A percentile compares a stretch with the other conserved stretches of the same genome.
phyloP scores from a whole-genome alignment of 2,888 invertebrate species.

The Physocephala rufipes region DNA sequence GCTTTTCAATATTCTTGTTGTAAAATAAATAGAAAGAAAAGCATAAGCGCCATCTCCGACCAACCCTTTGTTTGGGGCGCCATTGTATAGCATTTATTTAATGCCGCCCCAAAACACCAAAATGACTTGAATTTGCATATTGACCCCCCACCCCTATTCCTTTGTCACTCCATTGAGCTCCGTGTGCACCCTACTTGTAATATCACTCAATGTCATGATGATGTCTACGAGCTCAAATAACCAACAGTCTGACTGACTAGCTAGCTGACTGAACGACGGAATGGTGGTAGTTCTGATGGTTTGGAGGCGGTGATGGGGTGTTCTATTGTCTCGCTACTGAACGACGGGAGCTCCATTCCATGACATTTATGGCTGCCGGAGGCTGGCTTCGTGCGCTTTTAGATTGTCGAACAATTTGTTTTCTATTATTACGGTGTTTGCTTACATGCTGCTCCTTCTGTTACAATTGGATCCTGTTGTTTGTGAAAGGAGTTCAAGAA shows the following conservation, averaged over 20 bases:
- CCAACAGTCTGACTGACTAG: background rate
- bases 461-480: constrained; percentile 43
- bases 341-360: constrained; percentile 40
- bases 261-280: constrained; percentile 8
- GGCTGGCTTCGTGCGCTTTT: constrained; percentile 37
- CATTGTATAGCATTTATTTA: background rate
- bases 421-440: constrained; percentile 63
- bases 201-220: constrained; percentile 26
- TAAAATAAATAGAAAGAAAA: constrained; percentile 14
- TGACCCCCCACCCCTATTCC: background rate
- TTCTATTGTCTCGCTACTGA: constrained; percentile 11
- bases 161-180: background rate
- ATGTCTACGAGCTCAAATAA: constrained; percentile 4
- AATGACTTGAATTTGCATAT: constrained; percentile 28
- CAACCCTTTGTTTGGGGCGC: constrained; percentile 23
- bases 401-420: constrained; percentile 50
- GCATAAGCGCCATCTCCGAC: constrained; percentile 12
- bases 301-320: constrained; percentile 23
- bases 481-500: constrained; percentile 53
- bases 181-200: no score
- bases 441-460: constrained; percentile 20
- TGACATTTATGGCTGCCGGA: constrained; percentile 40
- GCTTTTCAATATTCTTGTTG: background rate
- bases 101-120: background rate
- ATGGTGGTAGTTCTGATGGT: constrained; percentile 4